These are phyloP conservation scores for Lasiommata megera DNA, from an alignment of 2,888 invertebrate genomes.

Conservation along the genomic window DNA sequence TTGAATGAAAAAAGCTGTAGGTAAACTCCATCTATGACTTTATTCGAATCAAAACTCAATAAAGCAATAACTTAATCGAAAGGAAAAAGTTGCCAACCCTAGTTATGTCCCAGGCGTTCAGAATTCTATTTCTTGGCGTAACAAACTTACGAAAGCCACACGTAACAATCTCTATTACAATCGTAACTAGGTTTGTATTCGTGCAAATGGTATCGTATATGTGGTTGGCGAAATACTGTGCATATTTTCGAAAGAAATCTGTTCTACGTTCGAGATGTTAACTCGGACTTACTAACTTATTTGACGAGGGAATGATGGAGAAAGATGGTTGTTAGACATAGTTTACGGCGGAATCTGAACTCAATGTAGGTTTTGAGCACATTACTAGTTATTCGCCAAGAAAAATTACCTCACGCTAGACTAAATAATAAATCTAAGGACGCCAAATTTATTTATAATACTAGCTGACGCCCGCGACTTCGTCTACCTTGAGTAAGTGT, in stretches of 20 bases:
- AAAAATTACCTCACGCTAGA: no score
- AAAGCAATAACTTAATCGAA: not conserved
- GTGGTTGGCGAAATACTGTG: constrained; percentile 25
- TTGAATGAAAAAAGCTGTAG: not conserved
- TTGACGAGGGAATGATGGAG: constrained; percentile 19
- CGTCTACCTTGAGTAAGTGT: no score
- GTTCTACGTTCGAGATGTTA: constrained; percentile 24
- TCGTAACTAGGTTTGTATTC: not conserved
- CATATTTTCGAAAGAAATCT: constrained; percentile 29
- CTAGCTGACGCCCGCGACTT: no score
- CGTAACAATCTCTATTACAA: not conserved
- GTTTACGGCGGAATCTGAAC: not conserved
- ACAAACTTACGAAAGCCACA: not conserved
- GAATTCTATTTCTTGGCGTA: constrained; percentile 17
- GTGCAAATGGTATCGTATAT: not conserved
- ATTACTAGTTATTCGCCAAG: no score
- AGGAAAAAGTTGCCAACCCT: constrained; percentile 6
- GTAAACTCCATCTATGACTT: not conserved
- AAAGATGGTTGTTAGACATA: not conserved
- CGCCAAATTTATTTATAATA: no score
- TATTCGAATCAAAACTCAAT: not conserved
- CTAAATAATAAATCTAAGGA: no score
- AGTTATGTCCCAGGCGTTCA: not conserved
- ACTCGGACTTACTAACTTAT: constrained; percentile 13
- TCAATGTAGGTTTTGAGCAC: not conserved